Evolutionary conservation across 2,888 invertebrate genomes (phyloP).

Genomic region (Stegana nigrithorax): DNA sequence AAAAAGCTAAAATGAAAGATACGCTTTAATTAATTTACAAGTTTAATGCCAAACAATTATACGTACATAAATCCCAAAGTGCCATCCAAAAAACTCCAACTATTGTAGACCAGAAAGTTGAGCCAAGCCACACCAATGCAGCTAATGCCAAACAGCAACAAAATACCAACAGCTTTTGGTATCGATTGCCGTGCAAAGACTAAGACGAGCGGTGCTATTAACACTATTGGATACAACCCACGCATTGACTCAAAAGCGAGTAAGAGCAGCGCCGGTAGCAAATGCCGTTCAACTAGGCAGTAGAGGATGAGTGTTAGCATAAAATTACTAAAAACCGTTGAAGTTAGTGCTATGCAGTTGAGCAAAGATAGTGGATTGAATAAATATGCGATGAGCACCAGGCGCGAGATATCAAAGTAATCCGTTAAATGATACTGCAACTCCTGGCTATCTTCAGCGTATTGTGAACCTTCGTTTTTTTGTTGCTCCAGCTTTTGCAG

Average conservation of each 20-base stretch:
- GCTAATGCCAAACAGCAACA: constrained; percentile 40
- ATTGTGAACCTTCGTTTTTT: constrained; percentile 69
- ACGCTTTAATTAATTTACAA: background rate
- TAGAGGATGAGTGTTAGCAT: constrained; percentile 79
- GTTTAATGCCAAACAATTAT: background rate
- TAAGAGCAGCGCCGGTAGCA: constrained; percentile 74
- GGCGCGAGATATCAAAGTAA: constrained; percentile 71
- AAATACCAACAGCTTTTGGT: constrained; percentile 27
- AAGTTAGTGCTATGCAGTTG: constrained; percentile 89
- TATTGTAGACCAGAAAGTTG: constrained; percentile 74
- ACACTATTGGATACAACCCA: constrained; percentile 83
- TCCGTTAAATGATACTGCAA: constrained; percentile 68
- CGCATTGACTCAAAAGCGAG: constrained; percentile 85
- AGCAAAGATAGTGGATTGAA: constrained; percentile 91
- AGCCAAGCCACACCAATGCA: constrained; percentile 45
- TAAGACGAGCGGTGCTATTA: constrained; percentile 85
- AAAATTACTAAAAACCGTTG: constrained; percentile 91
- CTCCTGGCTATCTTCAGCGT: constrained; percentile 74
- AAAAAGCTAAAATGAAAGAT: too few relatives aligned
- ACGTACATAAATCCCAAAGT: constrained; percentile 87
- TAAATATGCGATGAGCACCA: constrained; percentile 82
- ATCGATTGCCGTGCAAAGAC: constrained; percentile 43
- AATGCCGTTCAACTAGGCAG: constrained; percentile 76
- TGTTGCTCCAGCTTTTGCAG: constrained; percentile 71
- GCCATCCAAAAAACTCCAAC: constrained; percentile 75